Conservation (phyloP, 1,140 invertebrate species). For the Zeugodacus cucurbitae region DNA sequence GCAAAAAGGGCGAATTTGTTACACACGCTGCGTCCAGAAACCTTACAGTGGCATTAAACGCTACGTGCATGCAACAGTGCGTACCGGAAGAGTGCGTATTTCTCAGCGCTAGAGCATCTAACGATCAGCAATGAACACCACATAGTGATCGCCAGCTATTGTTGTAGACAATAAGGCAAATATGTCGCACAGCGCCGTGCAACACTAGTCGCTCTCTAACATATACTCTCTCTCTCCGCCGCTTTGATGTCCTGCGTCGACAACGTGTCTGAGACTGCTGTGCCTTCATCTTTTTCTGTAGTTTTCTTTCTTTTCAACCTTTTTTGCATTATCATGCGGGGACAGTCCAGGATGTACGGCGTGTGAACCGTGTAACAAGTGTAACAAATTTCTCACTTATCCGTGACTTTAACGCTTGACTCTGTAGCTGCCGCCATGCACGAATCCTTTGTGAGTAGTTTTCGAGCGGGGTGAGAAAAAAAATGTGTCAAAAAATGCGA, state of each 20-base stretch:
- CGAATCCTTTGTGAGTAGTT: not conserved
- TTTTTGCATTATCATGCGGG: not conserved
- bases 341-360: slow-evolving; percentile 44
- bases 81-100: not conserved
- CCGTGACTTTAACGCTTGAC: not conserved
- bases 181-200: not conserved
- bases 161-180: not conserved
- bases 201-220: not conserved
- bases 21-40: not conserved
- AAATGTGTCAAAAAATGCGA: slow-evolving; percentile 55
- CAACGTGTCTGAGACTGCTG: not conserved
- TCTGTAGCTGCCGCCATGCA: not conserved
- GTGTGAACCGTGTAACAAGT: slow-evolving; percentile 65
- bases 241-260: not conserved
- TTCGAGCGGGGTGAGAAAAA: not conserved
- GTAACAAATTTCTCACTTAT: slow-evolving; percentile 53
- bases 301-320: not conserved
- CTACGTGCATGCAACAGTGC: not conserved
- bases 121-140: not conserved
- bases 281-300: not conserved
- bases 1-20: not conserved
- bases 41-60: not conserved
- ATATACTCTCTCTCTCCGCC: not conserved
- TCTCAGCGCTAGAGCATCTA: not conserved
- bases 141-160: not conserved